Base-by-base conservation (phyloP, 2,888 invertebrate genomes). In the Sericinus montela region DNA sequence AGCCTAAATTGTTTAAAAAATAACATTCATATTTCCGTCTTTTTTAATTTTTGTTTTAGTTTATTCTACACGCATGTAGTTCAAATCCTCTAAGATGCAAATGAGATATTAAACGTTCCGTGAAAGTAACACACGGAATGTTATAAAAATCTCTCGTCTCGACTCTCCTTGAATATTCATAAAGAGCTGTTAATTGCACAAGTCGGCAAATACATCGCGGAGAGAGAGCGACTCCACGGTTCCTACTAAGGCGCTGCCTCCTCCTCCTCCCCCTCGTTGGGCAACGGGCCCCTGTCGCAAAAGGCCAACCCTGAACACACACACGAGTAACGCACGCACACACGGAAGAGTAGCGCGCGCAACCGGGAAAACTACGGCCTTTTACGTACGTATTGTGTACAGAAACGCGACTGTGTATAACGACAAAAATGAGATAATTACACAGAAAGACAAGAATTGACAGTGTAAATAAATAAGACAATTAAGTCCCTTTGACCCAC, bases 111-210 rank as follows among this genome's bases (percentile, higher is more conserved):
- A 25, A 25, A 11, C 25, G 13, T 10, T 54, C 48, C 53, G 53
- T 72, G 71, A 72, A 77, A 78, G 70, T 76, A 79, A 76, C 76
- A 81, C 80, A 75, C 77, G 80, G 80, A 83, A 81, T 85, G 81
- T 80, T 80, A 80, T 74, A 83, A 83, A 70, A 84, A 80, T 38
- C 80, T 75, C 69, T 71, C 73, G 70, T 75, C 73, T 67, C 69
- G 65, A 65, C 72, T 72, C 67, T 68, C 72, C 73, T 82, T 85
- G 84, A 86, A 87, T 86, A 87, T 86, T 86, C 82, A 86, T 86
- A 85, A 85, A 85, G 83, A 81, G 78, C 81, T 84, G 86, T 84
- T 86, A 86, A 86, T 86, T 86, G 86, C 86, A 84, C 86, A 84
- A 86, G 80, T 82, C 75, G 73, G 81, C 81, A 86, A 86, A 86